A percentile compares a stretch with the other conserved stretches of the same genome.
Evolutionary conservation across 1,140 invertebrate genomes (phyloP).

Genomic region (Rhynchophorus ferrugineus): DNA sequence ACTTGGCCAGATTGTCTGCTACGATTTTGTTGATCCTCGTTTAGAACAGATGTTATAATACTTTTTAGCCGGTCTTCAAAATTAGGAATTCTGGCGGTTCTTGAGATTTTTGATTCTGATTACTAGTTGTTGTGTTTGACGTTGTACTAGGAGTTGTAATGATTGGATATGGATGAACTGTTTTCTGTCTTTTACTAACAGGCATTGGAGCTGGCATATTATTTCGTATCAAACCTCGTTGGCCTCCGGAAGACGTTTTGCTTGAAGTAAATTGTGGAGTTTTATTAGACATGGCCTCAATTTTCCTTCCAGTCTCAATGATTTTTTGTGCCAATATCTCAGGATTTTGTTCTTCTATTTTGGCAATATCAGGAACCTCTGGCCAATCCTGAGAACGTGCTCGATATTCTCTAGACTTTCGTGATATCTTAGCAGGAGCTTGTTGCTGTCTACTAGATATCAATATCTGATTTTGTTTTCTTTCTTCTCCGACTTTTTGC

Average conservation of each 20-base stretch:
- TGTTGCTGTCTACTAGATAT: conserved; percentile 26
- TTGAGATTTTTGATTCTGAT: conserved; percentile 39
- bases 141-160: conserved; percentile 11
- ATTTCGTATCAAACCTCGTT: conserved; percentile 28
- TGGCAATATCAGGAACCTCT: conserved; percentile 78
- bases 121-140: conserved; percentile 5
- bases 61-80: conserved; percentile 88
- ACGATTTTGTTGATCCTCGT: conserved; percentile 61
- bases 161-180: conserved; percentile 18
- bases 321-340: conserved; percentile 84
- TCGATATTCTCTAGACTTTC: conserved; percentile 64
- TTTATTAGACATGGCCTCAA: conserved; percentile 54
- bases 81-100: conserved; percentile 78
- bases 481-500: conserved; percentile 60
- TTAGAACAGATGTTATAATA: conserved; percentile 83
- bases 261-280: conserved; percentile 18
- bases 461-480: conserved; percentile 47
- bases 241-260: conserved; percentile 14
- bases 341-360: conserved; percentile 86
- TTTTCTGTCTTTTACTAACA: conserved; percentile 29
- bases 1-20: conserved; percentile 23
- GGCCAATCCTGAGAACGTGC: conserved; percentile 83
- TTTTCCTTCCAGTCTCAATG: conserved; percentile 76
- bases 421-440: conserved; percentile 31
- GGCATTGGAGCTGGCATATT: conserved; percentile 33